Conservation (phyloP, 2,888 invertebrate species). For the Formica aserva region DNA sequence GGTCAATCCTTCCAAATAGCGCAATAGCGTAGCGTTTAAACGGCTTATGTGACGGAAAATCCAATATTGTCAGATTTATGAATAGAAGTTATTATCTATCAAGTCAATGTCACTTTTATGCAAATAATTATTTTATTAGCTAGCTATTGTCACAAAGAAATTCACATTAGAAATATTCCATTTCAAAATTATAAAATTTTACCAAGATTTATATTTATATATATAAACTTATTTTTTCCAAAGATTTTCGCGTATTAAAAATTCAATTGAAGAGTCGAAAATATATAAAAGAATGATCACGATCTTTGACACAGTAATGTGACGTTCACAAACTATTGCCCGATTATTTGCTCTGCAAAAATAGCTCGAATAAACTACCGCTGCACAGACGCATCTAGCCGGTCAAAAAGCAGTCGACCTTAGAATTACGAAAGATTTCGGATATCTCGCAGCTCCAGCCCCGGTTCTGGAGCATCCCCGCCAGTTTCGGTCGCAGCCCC, state of each 20-base stretch:
- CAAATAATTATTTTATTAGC: neutral
- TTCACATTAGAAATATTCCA: neutral
- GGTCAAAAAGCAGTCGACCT: slow-evolving; percentile 19
- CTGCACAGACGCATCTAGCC: neutral
- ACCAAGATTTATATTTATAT: neutral
- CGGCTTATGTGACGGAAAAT: slow-evolving; percentile 4
- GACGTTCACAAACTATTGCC: neutral
- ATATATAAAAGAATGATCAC: neutral
- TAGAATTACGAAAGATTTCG: slow-evolving; percentile 32
- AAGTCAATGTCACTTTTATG: neutral
- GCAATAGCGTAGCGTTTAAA: slow-evolving; percentile 3
- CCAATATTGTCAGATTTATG: neutral
- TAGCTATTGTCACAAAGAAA: neutral
- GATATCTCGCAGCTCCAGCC: slow-evolving; percentile 19
- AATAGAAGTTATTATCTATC: neutral
- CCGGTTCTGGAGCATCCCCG: slow-evolving; percentile 36
- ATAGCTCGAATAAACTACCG: neutral
- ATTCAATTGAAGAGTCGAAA: neutral
- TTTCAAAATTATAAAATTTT: neutral
- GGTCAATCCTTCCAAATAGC: slow-evolving; percentile 22
- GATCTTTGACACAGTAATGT: neutral
- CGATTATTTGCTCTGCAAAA: slow-evolving; percentile 25
- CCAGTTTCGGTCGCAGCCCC: slow-evolving; percentile 29
- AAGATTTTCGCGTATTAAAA: neutral
- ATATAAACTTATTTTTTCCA: neutral